Conservation (phyloP, 2,888 invertebrate species). For the Heterodera filipjevi region DNA sequence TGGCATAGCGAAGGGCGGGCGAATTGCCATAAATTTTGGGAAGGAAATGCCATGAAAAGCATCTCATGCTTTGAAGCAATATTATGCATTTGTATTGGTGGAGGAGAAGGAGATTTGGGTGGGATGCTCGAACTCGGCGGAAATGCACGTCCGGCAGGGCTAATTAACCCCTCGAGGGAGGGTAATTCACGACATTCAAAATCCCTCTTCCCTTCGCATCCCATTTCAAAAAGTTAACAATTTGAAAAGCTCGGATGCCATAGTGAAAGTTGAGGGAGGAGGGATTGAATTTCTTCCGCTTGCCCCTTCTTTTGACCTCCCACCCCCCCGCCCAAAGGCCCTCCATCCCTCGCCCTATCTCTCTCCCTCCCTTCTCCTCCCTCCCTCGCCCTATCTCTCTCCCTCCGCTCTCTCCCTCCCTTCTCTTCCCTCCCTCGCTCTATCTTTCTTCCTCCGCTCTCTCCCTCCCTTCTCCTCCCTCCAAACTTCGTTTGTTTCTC, state of each 20-base stretch:
- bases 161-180: constrained; percentile 1
- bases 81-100: constrained; percentile 6
- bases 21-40: constrained; percentile 16
- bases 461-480: not conserved
- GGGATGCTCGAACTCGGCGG: not conserved
- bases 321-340: too few species aligned
- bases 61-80: constrained; percentile 10
- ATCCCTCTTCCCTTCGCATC: not conserved
- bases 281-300: constrained; percentile 5
- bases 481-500: constrained; percentile 17
- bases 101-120: not conserved
- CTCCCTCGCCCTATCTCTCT: too few species aligned
- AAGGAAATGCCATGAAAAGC: constrained; percentile 17
- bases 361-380: not conserved
- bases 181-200: not conserved
- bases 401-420: too few species aligned
- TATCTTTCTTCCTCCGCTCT: not conserved
- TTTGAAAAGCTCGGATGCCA: not conserved
- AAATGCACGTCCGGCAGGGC: not conserved
- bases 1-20: constrained; percentile 11
- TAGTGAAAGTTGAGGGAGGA: not conserved
- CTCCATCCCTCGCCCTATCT: not conserved
- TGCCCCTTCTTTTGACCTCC: too few species aligned
- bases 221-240: not conserved
- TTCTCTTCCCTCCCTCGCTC: too few species aligned